phyloP scores from a whole-genome alignment of 64 coral and sea anemone species.

The Montipora capricornis region DNA sequence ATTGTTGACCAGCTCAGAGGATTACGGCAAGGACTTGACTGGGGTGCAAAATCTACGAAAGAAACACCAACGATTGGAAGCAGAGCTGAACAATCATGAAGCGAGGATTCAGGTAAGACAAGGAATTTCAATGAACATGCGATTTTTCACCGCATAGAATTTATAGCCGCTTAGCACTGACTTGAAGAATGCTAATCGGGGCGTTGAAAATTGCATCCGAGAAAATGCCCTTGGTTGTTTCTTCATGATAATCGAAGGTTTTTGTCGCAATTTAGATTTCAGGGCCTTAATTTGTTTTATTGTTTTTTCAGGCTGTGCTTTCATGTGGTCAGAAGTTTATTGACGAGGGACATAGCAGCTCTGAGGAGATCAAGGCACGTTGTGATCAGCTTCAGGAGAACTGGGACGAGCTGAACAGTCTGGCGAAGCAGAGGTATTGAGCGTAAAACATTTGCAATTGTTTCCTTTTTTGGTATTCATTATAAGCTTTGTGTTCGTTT shows the following conservation, averaged over 20 bases:
- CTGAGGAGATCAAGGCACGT: slow-evolving; percentile 91
- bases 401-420: slow-evolving; percentile 92
- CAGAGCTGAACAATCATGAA: slow-evolving; percentile 93
- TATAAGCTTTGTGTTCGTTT: not conserved
- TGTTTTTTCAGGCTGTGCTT: slow-evolving; percentile 68
- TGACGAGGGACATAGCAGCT: slow-evolving; percentile 91
- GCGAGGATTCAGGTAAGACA: slow-evolving; percentile 77
- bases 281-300: not conserved
- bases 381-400: slow-evolving; percentile 95
- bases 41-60: slow-evolving; percentile 97
- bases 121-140: not conserved
- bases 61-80: slow-evolving; percentile 97
- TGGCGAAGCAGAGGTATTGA: slow-evolving; percentile 75
- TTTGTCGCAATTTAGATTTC: too few relatives aligned
- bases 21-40: slow-evolving; percentile 98
- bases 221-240: too few relatives aligned
- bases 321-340: slow-evolving; percentile 92
- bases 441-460: not conserved
- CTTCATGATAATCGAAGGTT: too few relatives aligned
- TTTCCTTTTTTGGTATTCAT: not conserved
- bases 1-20: slow-evolving; percentile 94
- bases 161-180: too few relatives aligned
- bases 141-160: not conserved
- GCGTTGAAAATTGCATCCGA: too few relatives aligned
- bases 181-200: too few relatives aligned